Conservation (phyloP, 1,140 invertebrate genomes). For the Drosophila pandora region DNA sequence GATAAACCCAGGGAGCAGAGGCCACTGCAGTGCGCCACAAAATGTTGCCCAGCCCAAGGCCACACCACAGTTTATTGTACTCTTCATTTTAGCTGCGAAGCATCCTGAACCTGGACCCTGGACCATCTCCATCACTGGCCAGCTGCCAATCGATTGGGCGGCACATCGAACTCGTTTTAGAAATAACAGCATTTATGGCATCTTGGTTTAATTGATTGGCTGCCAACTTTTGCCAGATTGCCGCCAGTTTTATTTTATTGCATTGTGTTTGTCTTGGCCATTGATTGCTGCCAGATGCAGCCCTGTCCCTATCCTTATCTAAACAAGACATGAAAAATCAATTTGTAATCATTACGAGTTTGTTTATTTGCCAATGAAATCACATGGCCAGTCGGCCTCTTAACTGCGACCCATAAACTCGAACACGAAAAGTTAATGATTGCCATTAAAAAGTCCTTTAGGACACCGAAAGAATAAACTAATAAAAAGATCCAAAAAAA, state of each 20-base stretch:
- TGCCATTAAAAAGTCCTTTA: conserved; percentile 3
- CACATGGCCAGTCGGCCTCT: conserved; percentile 12
- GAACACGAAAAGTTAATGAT: background rate
- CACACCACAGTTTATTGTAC: conserved; percentile 26
- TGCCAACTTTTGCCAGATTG: conserved; percentile 64
- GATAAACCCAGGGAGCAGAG: conserved; percentile 11
- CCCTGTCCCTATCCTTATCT: conserved; percentile 7
- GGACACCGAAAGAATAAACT: no score
- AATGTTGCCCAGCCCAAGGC: conserved; percentile 22
- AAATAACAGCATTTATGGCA: conserved; percentile 60
- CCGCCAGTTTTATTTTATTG: conserved; percentile 63
- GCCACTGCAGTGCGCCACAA: conserved; percentile 42
- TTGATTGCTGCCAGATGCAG: conserved; percentile 53
- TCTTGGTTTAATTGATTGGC: conserved; percentile 69
- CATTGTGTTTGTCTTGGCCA: conserved; percentile 42
- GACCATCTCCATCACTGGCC: conserved; percentile 43
- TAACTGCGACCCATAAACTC: conserved; percentile 4
- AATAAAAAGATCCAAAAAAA: conserved; percentile 83
- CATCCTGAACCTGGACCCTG: background rate
- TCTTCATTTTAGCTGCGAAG: conserved; percentile 6
- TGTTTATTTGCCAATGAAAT: conserved; percentile 51
- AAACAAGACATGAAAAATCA: conserved; percentile 53
- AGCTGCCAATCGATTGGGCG: conserved; percentile 57
- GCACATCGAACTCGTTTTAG: conserved; percentile 40
- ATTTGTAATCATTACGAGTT: conserved; percentile 61